phyloP scores from a whole-genome alignment of 2,888 invertebrate species.

The Erebia epiphron region DNA sequence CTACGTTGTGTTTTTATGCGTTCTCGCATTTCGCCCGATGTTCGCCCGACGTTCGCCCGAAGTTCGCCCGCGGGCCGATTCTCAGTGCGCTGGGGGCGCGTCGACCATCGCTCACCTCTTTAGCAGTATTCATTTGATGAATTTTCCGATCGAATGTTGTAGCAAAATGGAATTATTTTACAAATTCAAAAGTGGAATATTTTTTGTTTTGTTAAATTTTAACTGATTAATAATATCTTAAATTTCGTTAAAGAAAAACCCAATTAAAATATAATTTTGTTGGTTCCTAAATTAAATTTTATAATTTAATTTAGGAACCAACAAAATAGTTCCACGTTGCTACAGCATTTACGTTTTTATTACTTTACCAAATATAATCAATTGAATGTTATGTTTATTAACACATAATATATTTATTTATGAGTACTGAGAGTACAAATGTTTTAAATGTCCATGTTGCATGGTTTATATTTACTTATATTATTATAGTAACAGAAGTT shows the following conservation, averaged over 20 bases:
- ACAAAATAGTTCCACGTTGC: slow-evolving; percentile 1
- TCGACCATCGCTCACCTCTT: slow-evolving; percentile 4
- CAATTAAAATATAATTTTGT: too few species aligned
- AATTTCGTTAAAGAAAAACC: too few species aligned
- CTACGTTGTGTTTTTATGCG: slow-evolving; percentile 51
- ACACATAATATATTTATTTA: slow-evolving; percentile 32
- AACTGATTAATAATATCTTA: too few species aligned
- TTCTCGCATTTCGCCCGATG: slow-evolving; percentile 11
- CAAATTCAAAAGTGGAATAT: background rate
- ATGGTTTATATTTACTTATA: slow-evolving; percentile 31
- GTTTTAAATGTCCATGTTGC: slow-evolving; percentile 24
- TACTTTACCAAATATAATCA: slow-evolving; percentile 21
- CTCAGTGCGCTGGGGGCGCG: background rate
- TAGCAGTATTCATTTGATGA: slow-evolving; percentile 25
- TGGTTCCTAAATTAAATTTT: background rate
- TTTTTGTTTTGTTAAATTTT: background rate
- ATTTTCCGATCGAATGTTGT: slow-evolving; percentile 7
- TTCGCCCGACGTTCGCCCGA: background rate
- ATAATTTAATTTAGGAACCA: too few species aligned
- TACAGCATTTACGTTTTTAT: background rate
- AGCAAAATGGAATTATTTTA: slow-evolving; percentile 3
- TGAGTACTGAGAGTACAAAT: slow-evolving; percentile 53
- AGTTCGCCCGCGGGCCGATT: background rate
- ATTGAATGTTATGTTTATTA: slow-evolving; percentile 37
- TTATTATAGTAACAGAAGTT: background rate